phyloP scores from a whole-genome alignment of 2,113 vertebrate species.

The Panurus biarmicus region DNA sequence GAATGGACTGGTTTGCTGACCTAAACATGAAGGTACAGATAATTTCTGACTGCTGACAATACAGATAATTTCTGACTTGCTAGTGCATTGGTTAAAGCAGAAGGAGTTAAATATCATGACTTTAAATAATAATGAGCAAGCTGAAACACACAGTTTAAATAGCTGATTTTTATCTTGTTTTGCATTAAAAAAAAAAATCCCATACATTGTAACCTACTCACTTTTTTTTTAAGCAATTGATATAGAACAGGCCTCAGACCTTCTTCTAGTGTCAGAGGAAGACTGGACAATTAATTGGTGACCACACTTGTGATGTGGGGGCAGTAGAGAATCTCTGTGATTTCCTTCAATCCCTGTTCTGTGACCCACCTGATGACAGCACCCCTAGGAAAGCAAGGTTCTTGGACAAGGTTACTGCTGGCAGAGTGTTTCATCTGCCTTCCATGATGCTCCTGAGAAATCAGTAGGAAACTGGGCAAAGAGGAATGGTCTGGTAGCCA shows the following conservation, averaged over 20 bases:
- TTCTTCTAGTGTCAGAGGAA: background rate
- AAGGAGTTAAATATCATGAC: background rate
- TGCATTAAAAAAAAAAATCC: background rate
- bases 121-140: background rate
- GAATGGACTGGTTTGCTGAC: background rate
- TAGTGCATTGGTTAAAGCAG: background rate
- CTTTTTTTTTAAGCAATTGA: background rate
- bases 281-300: no score
- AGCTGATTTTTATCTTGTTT: background rate
- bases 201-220: background rate
- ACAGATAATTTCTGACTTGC: background rate
- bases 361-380: background rate
- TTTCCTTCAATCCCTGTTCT: background rate
- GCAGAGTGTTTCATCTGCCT: background rate
- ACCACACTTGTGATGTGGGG: background rate
- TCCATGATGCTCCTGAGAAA: background rate
- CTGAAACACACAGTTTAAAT: background rate
- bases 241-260: rapidly evolving
- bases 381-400: background rate
- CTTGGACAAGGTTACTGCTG: rapidly evolving
- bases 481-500: background rate
- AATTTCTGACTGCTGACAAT: background rate
- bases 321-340: background rate
- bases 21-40: background rate
- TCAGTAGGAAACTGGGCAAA: background rate